These are phyloP conservation scores for Harpalus rufipes DNA, from an alignment of 2,888 invertebrate species.

Conservation along the genomic window DNA sequence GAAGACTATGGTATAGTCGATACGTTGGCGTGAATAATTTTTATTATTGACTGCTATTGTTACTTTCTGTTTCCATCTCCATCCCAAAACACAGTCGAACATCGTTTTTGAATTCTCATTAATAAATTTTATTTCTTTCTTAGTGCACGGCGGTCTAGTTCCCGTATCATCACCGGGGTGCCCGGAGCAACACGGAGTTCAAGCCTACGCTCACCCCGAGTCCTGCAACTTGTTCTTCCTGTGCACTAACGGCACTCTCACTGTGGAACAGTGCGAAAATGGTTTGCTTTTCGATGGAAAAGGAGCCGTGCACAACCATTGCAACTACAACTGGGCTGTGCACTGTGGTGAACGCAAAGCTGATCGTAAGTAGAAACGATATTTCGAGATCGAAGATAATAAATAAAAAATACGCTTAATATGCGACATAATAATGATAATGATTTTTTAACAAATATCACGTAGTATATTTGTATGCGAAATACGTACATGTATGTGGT, in stretches of 20 bases:
- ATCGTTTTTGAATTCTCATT: too few species aligned
- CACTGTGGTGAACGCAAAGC: conserved; percentile 90
- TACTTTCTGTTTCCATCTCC: too few species aligned
- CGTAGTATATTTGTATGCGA: neutral
- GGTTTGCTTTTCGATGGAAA: conserved; percentile 94
- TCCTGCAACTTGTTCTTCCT: conserved; percentile 93
- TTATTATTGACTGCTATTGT: too few species aligned
- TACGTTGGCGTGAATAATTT: too few species aligned
- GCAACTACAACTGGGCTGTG: conserved; percentile 96
- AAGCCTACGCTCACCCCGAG: conserved; percentile 92
- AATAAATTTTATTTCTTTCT: conserved; percentile 70
- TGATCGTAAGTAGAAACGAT: conserved; percentile 82
- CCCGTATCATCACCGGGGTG: conserved; percentile 84
- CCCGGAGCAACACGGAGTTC: conserved; percentile 89
- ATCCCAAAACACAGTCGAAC: too few species aligned
- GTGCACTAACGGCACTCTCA: conserved; percentile 93
- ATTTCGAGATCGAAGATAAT: too few species aligned
- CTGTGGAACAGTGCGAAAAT: conserved; percentile 94
- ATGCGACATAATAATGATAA: neutral
- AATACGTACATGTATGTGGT: neutral
- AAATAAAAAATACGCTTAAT: too few species aligned
- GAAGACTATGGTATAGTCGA: too few species aligned
- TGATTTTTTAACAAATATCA: neutral
- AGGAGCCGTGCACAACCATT: conserved; percentile 93
- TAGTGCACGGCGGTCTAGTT: conserved; percentile 82